A percentile compares a stretch with the other conserved stretches of the same genome.
Evolutionary conservation across 2,888 invertebrate genomes (phyloP).

Genomic region (Mimas tiliae): DNA sequence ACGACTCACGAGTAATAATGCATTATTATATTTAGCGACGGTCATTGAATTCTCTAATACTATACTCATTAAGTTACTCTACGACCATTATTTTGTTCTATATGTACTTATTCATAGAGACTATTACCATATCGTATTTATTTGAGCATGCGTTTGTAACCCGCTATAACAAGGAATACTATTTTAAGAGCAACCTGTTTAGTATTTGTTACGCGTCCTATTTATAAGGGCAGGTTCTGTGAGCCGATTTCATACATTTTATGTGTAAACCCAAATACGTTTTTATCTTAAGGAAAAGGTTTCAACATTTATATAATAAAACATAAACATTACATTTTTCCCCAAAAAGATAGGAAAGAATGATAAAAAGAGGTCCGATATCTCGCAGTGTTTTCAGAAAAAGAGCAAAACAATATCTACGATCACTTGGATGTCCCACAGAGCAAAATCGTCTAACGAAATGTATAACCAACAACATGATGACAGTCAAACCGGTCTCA

Average conservation of each 20-base stretch:
- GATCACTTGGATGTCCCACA: not conserved
- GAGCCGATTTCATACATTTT: not conserved
- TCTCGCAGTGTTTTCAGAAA: not conserved
- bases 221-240: constrained; percentile 12
- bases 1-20: not conserved
- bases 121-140: not conserved
- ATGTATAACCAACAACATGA: not conserved
- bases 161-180: not conserved
- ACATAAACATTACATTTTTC: not conserved
- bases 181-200: constrained; percentile 21
- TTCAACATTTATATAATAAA: not conserved
- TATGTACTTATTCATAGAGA: not conserved
- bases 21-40: constrained; percentile 7
- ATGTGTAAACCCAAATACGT: not conserved
- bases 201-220: constrained; percentile 12
- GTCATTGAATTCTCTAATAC: not conserved
- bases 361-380: not conserved
- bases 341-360: not conserved
- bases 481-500: not conserved
- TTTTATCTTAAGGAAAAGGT: constrained; percentile 9
- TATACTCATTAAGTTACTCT: not conserved
- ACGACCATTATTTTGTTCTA: not conserved
- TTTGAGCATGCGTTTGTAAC: constrained; percentile 9
- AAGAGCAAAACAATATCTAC: not conserved
- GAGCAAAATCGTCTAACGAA: not conserved